phyloP scores from a whole-genome alignment of 1,140 invertebrate species.

The Melitaea cinxia region DNA sequence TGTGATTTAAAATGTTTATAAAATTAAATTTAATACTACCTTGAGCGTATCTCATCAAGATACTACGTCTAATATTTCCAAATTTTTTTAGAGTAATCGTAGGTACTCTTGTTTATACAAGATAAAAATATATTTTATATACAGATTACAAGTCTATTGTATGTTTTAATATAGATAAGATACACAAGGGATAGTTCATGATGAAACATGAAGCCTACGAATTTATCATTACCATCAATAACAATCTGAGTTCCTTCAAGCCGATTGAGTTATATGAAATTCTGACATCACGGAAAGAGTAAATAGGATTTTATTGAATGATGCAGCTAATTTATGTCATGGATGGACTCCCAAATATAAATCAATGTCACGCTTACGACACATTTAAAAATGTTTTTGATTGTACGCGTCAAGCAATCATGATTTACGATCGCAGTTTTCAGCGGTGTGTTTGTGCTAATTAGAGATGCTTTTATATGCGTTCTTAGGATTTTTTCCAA shows the following conservation, averaged over 20 bases:
- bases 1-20: too few species aligned
- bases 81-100: too few species aligned
- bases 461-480: slow-evolving; percentile 2
- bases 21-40: too few species aligned
- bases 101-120: too few species aligned
- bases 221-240: slow-evolving; percentile 9
- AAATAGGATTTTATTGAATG: slow-evolving; percentile 34
- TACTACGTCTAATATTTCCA: too few species aligned
- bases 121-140: too few species aligned
- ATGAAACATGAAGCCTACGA: not conserved
- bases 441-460: slow-evolving; percentile 14
- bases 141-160: too few species aligned
- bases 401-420: slow-evolving; percentile 26
- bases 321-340: slow-evolving; percentile 33
- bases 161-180: not conserved
- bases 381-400: slow-evolving; percentile 14
- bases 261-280: slow-evolving; percentile 22
- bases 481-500: not conserved
- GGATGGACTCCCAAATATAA: slow-evolving; percentile 36
- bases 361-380: slow-evolving; percentile 40
- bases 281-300: slow-evolving; percentile 28
- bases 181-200: not conserved
- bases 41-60: too few species aligned
- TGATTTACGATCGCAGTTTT: slow-evolving; percentile 24
- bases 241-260: slow-evolving; percentile 13